Conservation (phyloP, 1,140 invertebrate species). For the Nymphalis io region DNA sequence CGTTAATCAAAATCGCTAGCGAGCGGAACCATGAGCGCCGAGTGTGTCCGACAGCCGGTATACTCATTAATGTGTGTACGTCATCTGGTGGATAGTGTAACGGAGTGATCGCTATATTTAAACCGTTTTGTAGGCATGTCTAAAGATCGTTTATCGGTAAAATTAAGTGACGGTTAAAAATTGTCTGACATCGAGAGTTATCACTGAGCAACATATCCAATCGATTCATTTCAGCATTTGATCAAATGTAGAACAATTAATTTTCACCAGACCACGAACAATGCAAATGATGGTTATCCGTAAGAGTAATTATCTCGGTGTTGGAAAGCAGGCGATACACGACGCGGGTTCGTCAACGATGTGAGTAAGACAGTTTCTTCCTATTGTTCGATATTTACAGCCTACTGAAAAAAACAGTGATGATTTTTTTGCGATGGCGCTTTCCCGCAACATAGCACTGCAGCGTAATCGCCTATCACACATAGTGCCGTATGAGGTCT, state of each 20-base stretch:
- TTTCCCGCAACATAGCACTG: slow-evolving; percentile 53
- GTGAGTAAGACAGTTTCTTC: slow-evolving; percentile 72
- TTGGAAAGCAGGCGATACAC: slow-evolving; percentile 68
- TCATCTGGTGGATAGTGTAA: slow-evolving; percentile 28
- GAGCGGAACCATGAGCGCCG: slow-evolving; percentile 30
- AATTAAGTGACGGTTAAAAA: slow-evolving; percentile 31
- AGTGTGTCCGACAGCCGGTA: slow-evolving; percentile 16
- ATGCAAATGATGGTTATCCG: slow-evolving; percentile 74
- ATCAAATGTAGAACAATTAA: slow-evolving; percentile 65
- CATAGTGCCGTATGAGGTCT: slow-evolving; percentile 35
- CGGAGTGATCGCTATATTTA: slow-evolving; percentile 27
- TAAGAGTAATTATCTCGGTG: slow-evolving; percentile 57
- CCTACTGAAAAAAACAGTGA: slow-evolving; percentile 51
- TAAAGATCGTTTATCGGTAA: slow-evolving; percentile 23
- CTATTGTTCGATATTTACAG: slow-evolving; percentile 62
- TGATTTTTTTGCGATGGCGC: slow-evolving; percentile 54
- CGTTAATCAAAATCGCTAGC: slow-evolving; percentile 34
- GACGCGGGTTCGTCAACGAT: slow-evolving; percentile 48
- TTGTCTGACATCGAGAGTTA: slow-evolving; percentile 18
- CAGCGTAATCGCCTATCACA: slow-evolving; percentile 29
- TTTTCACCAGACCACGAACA: slow-evolving; percentile 69
- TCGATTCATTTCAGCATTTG: slow-evolving; percentile 54
- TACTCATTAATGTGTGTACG: slow-evolving; percentile 12
- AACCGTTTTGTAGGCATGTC: slow-evolving; percentile 15
- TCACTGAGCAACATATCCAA: slow-evolving; percentile 20